phyloP scores from a whole-genome alignment of 2,888 invertebrate species.

The Heliconius cydno region DNA sequence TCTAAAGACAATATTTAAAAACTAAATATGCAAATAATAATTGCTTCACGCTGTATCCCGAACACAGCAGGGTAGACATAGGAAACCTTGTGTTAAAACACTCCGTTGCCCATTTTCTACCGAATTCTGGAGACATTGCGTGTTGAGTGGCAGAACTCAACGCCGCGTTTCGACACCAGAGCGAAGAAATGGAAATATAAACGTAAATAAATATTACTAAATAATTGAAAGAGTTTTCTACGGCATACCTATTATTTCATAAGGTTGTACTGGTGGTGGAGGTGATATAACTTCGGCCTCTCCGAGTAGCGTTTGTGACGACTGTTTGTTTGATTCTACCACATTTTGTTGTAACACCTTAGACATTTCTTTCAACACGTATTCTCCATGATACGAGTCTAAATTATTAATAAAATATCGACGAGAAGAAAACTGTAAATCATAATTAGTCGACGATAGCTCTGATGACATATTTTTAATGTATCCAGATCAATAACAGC shows the following conservation, averaged over 20 bases:
- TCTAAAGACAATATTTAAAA: not conserved
- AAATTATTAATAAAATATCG: constrained; percentile 85
- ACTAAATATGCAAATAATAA: too few relatives aligned
- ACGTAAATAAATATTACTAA: too few relatives aligned
- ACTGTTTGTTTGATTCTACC: constrained; percentile 51
- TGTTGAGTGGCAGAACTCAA: too few relatives aligned
- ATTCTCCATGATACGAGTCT: constrained; percentile 83
- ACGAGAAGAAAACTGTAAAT: constrained; percentile 69
- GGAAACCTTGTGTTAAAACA: too few relatives aligned
- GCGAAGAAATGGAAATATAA: too few relatives aligned
- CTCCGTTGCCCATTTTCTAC: too few relatives aligned
- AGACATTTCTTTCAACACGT: constrained; percentile 69
- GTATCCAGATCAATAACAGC: not conserved
- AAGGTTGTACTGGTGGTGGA: constrained; percentile 61
- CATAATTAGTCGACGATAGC: constrained; percentile 54
- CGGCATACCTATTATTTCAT: constrained; percentile 70
- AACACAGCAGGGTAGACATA: too few relatives aligned
- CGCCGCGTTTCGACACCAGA: too few relatives aligned
- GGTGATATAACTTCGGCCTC: constrained; percentile 61
- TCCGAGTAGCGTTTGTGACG: constrained; percentile 59
- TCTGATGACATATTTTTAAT: constrained; percentile 56
- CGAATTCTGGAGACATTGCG: too few relatives aligned
- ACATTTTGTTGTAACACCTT: constrained; percentile 65
- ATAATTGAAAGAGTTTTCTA: not conserved
- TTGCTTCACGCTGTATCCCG: too few relatives aligned